phyloP scores from a whole-genome alignment of 2,797 vertebrate genomes.

The Danio tinwini region DNA sequence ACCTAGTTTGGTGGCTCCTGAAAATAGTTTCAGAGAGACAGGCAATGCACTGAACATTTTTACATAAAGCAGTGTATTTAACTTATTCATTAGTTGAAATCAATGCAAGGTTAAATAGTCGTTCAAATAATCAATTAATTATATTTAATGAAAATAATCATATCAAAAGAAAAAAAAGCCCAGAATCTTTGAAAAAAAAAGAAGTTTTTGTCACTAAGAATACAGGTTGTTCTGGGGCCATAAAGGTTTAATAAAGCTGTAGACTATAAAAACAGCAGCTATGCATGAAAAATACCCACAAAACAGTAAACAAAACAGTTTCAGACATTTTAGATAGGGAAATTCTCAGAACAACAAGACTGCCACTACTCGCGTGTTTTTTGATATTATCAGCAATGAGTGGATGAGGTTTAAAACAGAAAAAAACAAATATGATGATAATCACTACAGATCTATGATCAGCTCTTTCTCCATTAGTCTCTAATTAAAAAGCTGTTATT shows the following conservation, averaged over 20 bases:
- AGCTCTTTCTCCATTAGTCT: neutral
- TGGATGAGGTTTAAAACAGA: neutral
- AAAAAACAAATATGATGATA: neutral
- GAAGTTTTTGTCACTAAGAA: neutral
- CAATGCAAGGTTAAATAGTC: no score
- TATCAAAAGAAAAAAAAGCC: neutral
- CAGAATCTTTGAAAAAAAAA: neutral
- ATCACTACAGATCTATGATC: neutral
- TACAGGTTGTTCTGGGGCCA: neutral
- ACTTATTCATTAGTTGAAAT: no score
- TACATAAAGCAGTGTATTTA: no score
- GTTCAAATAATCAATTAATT: no score
- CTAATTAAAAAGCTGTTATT: slow-evolving; percentile 23
- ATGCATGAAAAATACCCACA: neutral
- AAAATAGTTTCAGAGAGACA: no score
- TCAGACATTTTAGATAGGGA: neutral
- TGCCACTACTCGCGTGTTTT: neutral
- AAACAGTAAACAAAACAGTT: neutral
- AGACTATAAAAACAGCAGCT: neutral
- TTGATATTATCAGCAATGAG: neutral
- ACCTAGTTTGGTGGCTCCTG: no score
- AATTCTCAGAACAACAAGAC: neutral
- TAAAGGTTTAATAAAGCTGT: no score
- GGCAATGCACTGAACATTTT: no score
- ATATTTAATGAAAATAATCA: no score